These are phyloP conservation scores for Menura novaehollandiae DNA, from an alignment of 2,113 vertebrate genomes.

Conservation along the genomic window DNA sequence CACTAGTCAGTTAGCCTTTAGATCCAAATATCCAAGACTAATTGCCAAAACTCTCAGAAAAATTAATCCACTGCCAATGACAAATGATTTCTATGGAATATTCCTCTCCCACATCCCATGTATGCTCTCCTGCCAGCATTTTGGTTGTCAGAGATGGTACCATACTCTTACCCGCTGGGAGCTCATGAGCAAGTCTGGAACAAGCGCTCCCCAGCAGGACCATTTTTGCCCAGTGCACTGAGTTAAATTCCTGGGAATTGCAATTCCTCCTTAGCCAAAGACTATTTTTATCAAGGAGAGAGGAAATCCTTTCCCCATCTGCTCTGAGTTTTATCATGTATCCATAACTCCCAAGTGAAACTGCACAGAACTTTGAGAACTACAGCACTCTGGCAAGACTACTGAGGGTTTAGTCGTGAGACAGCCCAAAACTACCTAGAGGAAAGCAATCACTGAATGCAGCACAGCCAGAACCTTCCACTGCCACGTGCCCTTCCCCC, in stretches of 20 bases:
- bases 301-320: background rate
- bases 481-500: rapidly evolving
- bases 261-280: background rate
- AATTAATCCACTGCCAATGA: background rate
- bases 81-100: background rate
- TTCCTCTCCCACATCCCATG: background rate
- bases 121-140: background rate
- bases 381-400: background rate
- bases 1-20: background rate
- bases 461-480: background rate
- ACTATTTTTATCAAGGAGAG: constrained; percentile 19
- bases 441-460: rapidly evolving
- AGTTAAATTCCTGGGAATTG: background rate
- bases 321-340: background rate
- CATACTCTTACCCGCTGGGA: background rate
- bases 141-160: background rate
- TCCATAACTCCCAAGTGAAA: background rate
- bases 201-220: background rate
- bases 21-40: background rate
- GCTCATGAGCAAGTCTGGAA: background rate
- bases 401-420: background rate
- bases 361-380: background rate
- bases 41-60: background rate
- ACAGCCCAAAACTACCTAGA: background rate
- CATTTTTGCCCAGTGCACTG: background rate